Conservation (phyloP, 2,113 vertebrate species). For the Tricholaema leucomelas region DNA sequence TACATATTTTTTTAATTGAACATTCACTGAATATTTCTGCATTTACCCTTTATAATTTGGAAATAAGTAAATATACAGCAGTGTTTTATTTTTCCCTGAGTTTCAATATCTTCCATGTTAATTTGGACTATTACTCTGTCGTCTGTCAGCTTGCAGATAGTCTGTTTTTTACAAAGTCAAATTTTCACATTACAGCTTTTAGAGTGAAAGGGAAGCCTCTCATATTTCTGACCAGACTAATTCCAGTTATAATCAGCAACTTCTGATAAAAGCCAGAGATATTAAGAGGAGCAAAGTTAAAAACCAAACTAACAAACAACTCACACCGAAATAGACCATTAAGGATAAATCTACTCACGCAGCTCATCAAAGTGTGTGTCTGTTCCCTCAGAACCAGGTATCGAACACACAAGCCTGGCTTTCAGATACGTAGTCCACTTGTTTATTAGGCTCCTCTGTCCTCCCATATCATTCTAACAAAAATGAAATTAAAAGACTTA, state of each 20-base stretch:
- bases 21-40: neutral
- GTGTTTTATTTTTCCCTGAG: neutral
- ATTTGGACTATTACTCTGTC: neutral
- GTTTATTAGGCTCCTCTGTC: conserved; percentile 95
- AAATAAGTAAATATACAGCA: neutral
- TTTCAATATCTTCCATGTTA: neutral
- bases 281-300: neutral
- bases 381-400: conserved; percentile 91
- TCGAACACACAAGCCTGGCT: conserved; percentile 91
- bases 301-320: neutral
- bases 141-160: neutral
- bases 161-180: neutral
- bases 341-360: conserved; percentile 81
- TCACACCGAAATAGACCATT: neutral
- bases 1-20: neutral
- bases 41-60: neutral
- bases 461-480: conserved; percentile 94
- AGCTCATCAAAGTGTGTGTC: conserved; percentile 97
- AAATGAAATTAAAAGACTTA: neutral
- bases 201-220: neutral
- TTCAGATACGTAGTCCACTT: conserved; percentile 99
- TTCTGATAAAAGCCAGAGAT: neutral
- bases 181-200: neutral
- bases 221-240: neutral
- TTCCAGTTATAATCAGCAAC: neutral